Base-by-base conservation (phyloP, 2,888 invertebrate genomes). In the Pristionchus maxplancki region DNA sequence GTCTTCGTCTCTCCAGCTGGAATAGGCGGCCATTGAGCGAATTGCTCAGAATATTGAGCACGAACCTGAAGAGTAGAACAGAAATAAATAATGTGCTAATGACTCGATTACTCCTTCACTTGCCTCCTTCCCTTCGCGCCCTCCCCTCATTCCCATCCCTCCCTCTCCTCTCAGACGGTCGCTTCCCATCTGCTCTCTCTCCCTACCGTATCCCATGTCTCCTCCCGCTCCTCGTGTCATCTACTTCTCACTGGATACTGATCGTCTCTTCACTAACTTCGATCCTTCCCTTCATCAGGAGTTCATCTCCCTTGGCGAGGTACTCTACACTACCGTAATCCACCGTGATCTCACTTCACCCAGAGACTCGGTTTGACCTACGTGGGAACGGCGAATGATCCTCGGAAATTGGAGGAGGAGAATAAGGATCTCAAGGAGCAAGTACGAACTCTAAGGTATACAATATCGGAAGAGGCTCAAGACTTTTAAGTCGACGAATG, bases 11-110 rank as follows among this genome's bases (percentile, higher is more conserved):
- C 87, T n/a, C 88, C 89, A 8, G 90, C 88, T 9, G 91, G 88
- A 71, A 93, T 90, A 11, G 82, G 62, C 2, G 94, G 93, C 94
- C 94, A 94, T 37, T 90, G 87, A 17, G 92, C 92, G 88, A 94
- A 93, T 78, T 94, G 91, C 44, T 90, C 90, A 28, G 91, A 89
- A 89, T 92, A 92, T 50, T 90, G 89, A 34, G 31, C 44, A 85
- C 64, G 62, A 15, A 85, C 58, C 64, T 85, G 40, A 62, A 44
- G 44, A 34, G n/a, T 6, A 13, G 40, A 1, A 78, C n/a, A 44
- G 3, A 4, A 44, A 71, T 40, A 20, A 15, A 34, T 34, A 17
- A 24, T n/a, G 20, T 58, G 15, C 17, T 58, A 6, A 58, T 58
- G 8, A 58, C 58, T 58, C 20, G 78, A 44, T 28, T 28, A 1